phyloP scores from a whole-genome alignment of 2,888 invertebrate genomes.

The Aspidiotus destructor region DNA sequence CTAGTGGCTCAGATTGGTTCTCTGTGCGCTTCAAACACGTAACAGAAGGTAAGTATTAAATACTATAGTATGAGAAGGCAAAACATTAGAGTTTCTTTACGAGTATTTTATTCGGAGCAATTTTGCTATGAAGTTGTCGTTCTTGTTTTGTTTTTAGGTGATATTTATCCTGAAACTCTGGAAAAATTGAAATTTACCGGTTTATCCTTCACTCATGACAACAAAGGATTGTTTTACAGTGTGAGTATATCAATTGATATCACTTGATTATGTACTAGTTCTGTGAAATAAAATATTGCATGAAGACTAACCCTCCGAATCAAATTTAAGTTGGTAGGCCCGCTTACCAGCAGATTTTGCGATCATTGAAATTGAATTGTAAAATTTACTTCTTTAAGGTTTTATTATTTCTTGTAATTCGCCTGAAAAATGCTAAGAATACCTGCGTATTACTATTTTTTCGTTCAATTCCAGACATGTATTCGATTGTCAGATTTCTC shows the following conservation, averaged over 20 bases:
- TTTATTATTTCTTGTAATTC: too few relatives aligned
- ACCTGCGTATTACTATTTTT: too few relatives aligned
- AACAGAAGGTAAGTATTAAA: conserved; percentile 49
- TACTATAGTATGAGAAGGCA: background rate
- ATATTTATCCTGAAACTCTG: conserved; percentile 80
- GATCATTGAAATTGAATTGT: too few relatives aligned
- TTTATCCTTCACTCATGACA: conserved; percentile 90
- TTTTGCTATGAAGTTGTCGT: too few relatives aligned
- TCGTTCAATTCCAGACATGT: too few relatives aligned
- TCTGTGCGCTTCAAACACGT: conserved; percentile 75
- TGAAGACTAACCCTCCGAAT: background rate
- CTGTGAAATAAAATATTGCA: background rate
- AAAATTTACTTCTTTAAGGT: too few relatives aligned
- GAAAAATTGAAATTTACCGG: conserved; percentile 85
- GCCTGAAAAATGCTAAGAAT: too few relatives aligned
- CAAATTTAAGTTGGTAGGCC: background rate
- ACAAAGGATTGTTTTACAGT: conserved; percentile 88
- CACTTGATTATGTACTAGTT: background rate
- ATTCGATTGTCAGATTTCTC: too few relatives aligned
- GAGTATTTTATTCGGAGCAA: background rate
- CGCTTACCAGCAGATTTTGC: too few relatives aligned
- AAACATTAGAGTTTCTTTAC: background rate
- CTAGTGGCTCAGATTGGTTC: conserved; percentile 93
- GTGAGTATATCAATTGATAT: conserved; percentile 45
- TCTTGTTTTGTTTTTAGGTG: conserved; percentile 45